Evolutionary conservation across 2,888 invertebrate species (phyloP).

Genomic region (Watsonalla cultraria): DNA sequence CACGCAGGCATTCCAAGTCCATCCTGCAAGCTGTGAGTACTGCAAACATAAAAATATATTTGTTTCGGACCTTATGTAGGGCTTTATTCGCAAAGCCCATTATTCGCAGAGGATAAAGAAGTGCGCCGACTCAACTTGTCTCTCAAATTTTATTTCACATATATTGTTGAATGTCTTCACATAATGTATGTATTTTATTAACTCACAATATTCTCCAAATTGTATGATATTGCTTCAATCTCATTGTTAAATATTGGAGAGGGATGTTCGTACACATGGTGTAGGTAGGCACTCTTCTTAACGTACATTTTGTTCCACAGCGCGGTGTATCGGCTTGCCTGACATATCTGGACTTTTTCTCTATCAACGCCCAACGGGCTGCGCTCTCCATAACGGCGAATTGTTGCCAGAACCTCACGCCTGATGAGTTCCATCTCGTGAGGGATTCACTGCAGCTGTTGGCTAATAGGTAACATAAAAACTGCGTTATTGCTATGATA

Average conservation of each 20-base stretch:
- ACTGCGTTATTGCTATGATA: too few relatives aligned
- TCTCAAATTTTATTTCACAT: too few relatives aligned
- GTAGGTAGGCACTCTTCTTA: not conserved
- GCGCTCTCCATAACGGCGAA: constrained; percentile 98
- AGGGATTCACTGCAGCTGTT: constrained; percentile 91
- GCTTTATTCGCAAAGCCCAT: too few relatives aligned
- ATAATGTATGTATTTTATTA: too few relatives aligned
- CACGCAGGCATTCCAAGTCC: constrained; percentile 96
- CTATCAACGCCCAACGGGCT: constrained; percentile 97
- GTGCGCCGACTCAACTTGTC: too few relatives aligned
- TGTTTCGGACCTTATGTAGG: not conserved
- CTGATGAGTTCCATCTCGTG: constrained; percentile 96
- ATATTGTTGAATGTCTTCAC: too few relatives aligned
- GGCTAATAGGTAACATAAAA: constrained; percentile 76
- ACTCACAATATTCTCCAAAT: too few relatives aligned
- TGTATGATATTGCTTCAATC: too few relatives aligned
- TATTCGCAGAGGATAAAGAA: too few relatives aligned
- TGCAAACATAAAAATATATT: not conserved
- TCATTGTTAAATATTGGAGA: too few relatives aligned
- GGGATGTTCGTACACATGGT: too few relatives aligned
- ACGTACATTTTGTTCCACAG: constrained; percentile 66
- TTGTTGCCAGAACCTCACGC: constrained; percentile 95
- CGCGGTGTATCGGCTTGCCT: constrained; percentile 97
- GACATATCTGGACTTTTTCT: constrained; percentile 98
- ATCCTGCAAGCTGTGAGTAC: constrained; percentile 91